A percentile compares a stretch with the other conserved stretches of the same genome.
Conservation (phyloP, 1,140 invertebrate species). For the Drosophila bifasciata region DNA sequence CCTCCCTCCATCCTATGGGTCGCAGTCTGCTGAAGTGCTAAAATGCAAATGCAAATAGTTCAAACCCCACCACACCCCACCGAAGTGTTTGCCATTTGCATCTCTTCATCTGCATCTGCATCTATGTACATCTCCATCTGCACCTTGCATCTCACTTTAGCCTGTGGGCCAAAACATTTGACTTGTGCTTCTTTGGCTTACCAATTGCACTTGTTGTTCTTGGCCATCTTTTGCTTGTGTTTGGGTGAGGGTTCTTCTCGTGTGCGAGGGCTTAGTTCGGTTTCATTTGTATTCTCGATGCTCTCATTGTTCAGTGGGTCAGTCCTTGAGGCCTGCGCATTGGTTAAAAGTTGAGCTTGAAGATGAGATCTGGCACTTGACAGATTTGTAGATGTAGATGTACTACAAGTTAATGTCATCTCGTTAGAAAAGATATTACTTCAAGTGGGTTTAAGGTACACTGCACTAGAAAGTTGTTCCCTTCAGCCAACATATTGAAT, state of each 20-base stretch:
- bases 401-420: too few species aligned
- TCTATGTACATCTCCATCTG: conserved; percentile 33
- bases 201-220: conserved; percentile 42
- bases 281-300: conserved; percentile 6
- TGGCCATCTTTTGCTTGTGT: conserved; percentile 29
- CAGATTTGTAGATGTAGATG: too few species aligned
- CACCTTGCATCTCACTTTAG: conserved; percentile 22
- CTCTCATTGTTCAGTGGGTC: conserved; percentile 45
- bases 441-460: too few species aligned
- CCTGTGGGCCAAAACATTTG: conserved; percentile 64
- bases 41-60: conserved; percentile 81
- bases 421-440: too few species aligned
- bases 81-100: conserved; percentile 55
- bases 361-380: neutral
- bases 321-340: conserved; percentile 1
- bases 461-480: neutral
- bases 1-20: neutral
- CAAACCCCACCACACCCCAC: too few species aligned
- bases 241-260: conserved; percentile 5
- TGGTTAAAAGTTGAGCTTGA: neutral
- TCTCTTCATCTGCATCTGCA: conserved; percentile 37
- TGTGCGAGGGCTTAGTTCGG: conserved; percentile 10
- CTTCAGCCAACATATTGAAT: neutral
- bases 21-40: conserved; percentile 68
- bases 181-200: conserved; percentile 43